Percentiles rank a stretch among this genome's conserved stretches.
phyloP scores from a whole-genome alignment of 2,113 vertebrate genomes.

The Strigops habroptila region DNA sequence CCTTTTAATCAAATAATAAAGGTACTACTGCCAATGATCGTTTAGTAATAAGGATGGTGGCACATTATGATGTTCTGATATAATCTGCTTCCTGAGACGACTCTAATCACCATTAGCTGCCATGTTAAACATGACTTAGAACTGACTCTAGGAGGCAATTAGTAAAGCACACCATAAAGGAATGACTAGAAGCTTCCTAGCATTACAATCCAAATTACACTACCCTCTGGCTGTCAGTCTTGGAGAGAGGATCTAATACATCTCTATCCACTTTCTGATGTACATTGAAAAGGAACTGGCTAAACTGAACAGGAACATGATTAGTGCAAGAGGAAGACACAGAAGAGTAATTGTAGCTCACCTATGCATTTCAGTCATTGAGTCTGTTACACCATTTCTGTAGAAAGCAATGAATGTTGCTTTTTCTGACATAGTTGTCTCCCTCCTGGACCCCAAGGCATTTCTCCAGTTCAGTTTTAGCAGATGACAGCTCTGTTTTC shows the following conservation, averaged over 20 bases:
- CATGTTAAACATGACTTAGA: background rate
- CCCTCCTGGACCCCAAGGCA: background rate
- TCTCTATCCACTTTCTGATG: background rate
- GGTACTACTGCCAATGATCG: background rate
- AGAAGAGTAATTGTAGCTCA: background rate
- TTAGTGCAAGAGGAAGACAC: background rate
- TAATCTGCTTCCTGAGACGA: background rate
- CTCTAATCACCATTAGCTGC: background rate
- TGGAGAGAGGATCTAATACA: background rate
- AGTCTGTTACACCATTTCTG: background rate
- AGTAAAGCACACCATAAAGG: background rate
- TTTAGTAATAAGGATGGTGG: background rate
- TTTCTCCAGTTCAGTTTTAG: background rate
- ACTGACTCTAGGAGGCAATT: background rate
- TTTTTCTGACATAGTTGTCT: background rate
- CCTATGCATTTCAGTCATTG: background rate
- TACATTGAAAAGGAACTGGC: background rate
- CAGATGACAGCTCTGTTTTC: no score
- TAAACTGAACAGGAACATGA: background rate
- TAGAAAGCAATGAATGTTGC: background rate
- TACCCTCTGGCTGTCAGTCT: background rate
- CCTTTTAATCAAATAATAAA: constrained; percentile 4
- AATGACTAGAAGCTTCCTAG: background rate
- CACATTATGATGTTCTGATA: background rate
- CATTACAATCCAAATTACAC: background rate